Evolutionary conservation across 2,888 invertebrate species (phyloP).

Genomic region (Cephonodes hylas): DNA sequence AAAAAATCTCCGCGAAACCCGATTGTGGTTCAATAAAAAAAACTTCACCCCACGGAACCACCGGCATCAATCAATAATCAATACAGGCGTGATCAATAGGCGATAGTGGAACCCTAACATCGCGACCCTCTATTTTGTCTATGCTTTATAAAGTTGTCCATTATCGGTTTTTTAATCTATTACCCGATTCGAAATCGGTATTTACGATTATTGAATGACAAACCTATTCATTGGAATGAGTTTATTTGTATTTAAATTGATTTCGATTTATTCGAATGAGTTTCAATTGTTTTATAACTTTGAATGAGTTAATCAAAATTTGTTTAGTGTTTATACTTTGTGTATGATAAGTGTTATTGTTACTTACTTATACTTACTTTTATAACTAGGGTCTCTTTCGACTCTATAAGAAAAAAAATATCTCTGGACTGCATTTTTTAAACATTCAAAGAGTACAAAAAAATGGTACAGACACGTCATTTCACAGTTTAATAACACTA

Average conservation of each 20-base stretch:
- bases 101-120: slow-evolving; percentile 63
- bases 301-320: neutral
- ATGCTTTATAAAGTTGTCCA: slow-evolving; percentile 65
- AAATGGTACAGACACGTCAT: no score
- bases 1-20: slow-evolving; percentile 55
- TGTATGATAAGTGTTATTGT: no score
- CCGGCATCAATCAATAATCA: slow-evolving; percentile 74
- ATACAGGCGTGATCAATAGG: slow-evolving; percentile 77
- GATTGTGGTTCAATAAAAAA: slow-evolving; percentile 74
- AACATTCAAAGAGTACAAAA: no score
- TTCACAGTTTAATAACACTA: no score
- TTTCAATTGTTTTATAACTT: neutral
- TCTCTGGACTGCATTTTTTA: no score
- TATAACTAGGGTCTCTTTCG: no score
- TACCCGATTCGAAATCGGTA: slow-evolving; percentile 36
- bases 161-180: slow-evolving; percentile 49
- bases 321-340: neutral
- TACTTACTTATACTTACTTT: no score
- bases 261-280: neutral
- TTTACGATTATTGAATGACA: slow-evolving; percentile 4
- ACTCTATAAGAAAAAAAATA: no score
- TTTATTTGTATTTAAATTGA: slow-evolving; percentile 12
- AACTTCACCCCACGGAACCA: slow-evolving; percentile 61
- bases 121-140: slow-evolving; percentile 59
- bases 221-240: slow-evolving; percentile 40